Conservation (phyloP, 2,113 vertebrate genomes). For the Podocnemis expansa region DNA sequence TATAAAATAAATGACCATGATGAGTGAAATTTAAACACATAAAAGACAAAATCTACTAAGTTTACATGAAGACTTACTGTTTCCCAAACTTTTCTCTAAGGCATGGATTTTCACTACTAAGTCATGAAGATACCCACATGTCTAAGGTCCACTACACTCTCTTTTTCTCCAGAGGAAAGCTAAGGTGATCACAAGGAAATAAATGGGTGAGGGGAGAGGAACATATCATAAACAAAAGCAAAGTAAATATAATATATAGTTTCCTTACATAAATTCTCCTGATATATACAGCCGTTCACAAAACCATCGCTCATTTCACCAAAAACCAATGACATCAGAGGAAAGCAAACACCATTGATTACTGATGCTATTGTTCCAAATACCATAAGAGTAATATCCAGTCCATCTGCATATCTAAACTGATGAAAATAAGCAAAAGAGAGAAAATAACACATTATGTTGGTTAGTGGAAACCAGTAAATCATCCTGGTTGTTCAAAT, state of each 20-base stretch:
- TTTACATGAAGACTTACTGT: not conserved
- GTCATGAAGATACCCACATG: not conserved
- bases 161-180: not conserved
- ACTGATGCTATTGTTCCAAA: slow-evolving; percentile 74
- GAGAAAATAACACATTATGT: not conserved
- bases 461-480: not conserved
- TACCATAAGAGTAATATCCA: slow-evolving; percentile 75
- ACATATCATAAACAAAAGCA: not conserved
- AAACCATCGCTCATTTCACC: slow-evolving; percentile 84
- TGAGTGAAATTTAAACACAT: not conserved
- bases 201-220: not conserved
- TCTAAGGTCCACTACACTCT: not conserved
- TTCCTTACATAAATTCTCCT: slow-evolving; percentile 60
- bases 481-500: not conserved
- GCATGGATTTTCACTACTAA: not conserved
- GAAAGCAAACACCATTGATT: slow-evolving; percentile 73
- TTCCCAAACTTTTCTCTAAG: not conserved
- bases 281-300: slow-evolving; percentile 42
- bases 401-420: slow-evolving; percentile 84
- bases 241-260: not conserved
- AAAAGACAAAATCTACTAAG: not conserved
- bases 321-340: slow-evolving; percentile 82
- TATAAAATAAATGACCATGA: not conserved
- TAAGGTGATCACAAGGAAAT: not conserved
- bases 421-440: slow-evolving; percentile 44